Conservation (phyloP, 2,797 vertebrate genomes). For the Notamacropus eugenii region DNA sequence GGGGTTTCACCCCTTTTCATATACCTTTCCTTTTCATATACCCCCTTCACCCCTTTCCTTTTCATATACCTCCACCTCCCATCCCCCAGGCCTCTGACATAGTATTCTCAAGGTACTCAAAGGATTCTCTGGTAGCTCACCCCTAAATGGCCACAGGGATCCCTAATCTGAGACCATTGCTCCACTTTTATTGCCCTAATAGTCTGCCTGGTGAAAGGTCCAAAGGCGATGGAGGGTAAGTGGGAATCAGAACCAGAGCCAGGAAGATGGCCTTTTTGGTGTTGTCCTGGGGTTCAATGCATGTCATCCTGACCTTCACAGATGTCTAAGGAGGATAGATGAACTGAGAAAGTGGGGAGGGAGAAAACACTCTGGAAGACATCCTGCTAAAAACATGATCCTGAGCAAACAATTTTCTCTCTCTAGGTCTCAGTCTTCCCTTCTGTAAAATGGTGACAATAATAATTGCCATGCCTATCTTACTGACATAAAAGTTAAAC, state of each 20-base stretch:
- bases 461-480: neutral
- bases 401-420: neutral
- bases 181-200: neutral
- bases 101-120: neutral
- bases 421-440: neutral
- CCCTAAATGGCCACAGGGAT: neutral
- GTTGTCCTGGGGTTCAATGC: neutral
- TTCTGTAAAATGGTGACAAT: neutral
- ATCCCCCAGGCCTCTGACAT: neutral
- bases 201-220: neutral
- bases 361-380: neutral
- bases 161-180: neutral
- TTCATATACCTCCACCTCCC: neutral
- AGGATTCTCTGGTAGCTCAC: neutral
- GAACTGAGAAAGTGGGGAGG: neutral
- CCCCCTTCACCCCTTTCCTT: too few relatives aligned
- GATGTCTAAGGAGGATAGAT: neutral
- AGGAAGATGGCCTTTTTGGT: neutral
- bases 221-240: neutral
- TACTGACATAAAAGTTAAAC: neutral
- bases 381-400: neutral
- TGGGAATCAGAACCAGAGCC: neutral
- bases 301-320: neutral
- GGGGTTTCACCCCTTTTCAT: neutral
- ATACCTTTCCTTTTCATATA: neutral